Evolutionary conservation across 2,888 invertebrate species (phyloP).

Genomic region (Drosophila demipolita): DNA sequence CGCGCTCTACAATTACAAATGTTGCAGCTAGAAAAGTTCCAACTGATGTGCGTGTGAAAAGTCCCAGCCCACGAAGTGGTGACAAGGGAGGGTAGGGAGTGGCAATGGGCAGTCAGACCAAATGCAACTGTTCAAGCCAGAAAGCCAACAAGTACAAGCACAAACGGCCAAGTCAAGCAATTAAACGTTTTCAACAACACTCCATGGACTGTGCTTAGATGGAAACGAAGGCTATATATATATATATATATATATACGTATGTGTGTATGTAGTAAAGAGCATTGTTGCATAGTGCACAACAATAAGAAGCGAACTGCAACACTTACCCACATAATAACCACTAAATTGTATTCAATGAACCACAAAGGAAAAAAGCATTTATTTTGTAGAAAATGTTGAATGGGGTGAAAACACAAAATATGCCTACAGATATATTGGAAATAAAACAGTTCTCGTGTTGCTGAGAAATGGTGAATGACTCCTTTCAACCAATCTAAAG

Average conservation of each 20-base stretch:
- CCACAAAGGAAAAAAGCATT: neutral
- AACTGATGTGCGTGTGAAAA: constrained; percentile 46
- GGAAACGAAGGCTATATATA: neutral
- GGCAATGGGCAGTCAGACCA: neutral
- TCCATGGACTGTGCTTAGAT: constrained; percentile 2
- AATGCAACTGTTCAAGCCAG: constrained; percentile 20
- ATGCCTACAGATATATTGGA: neutral
- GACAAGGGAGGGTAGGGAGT: neutral
- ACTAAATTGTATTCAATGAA: constrained; percentile 21
- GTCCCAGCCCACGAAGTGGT: neutral
- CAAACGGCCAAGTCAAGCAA: constrained; percentile 65
- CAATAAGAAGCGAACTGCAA: constrained; percentile 54
- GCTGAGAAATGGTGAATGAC: neutral
- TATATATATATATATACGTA: neutral
- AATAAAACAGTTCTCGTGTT: neutral
- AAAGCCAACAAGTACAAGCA: constrained; percentile 35
- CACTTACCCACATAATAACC: constrained; percentile 25
- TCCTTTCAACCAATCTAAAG: neutral
- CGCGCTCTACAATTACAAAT: constrained; percentile 9
- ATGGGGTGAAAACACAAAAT: neutral
- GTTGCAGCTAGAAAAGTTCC: constrained; percentile 33
- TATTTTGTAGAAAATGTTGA: neutral
- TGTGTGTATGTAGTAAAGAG: neutral
- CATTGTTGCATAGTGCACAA: constrained; percentile 39
- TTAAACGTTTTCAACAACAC: constrained; percentile 62